A percentile compares a stretch with the other conserved stretches of the same genome.
phyloP scores from a whole-genome alignment of 1,140 invertebrate genomes.

The Diorhabda carinulata region DNA sequence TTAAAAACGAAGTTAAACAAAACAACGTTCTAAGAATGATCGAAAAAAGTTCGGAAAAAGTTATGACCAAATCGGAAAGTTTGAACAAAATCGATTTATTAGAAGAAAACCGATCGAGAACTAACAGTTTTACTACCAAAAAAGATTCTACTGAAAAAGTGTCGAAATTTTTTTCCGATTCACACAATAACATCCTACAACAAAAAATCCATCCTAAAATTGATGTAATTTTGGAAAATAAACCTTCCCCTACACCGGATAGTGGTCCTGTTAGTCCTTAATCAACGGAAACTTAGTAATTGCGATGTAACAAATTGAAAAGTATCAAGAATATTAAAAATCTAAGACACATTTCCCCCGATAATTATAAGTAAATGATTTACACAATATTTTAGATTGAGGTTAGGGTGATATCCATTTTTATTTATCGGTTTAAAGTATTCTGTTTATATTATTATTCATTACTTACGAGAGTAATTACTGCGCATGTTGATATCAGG shows the following conservation, averaged over 20 bases:
- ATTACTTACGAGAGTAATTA: constrained; percentile 64
- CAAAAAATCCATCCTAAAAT: constrained; percentile 42
- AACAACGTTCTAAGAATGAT: constrained; percentile 37
- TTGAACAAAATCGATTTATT: constrained; percentile 36
- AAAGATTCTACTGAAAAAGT: constrained; percentile 44
- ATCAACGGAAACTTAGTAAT: constrained; percentile 49
- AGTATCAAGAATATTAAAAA: constrained; percentile 49
- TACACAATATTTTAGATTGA: constrained; percentile 4
- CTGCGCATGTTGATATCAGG: constrained; percentile 62
- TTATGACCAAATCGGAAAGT: constrained; percentile 41
- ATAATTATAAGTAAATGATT: constrained; percentile 27
- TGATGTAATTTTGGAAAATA: constrained; percentile 18
- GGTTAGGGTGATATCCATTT: too few relatives aligned
- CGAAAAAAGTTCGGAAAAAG: constrained; percentile 28
- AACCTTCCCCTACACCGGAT: constrained; percentile 34
- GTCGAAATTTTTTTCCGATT: constrained; percentile 60
- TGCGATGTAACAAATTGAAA: constrained; percentile 64
- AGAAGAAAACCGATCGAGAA: too few relatives aligned
- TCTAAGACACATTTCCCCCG: constrained; percentile 40
- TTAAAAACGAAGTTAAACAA: constrained; percentile 26
- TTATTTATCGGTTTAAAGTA: too few relatives aligned
- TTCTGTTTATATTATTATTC: not conserved
- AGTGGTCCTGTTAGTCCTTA: constrained; percentile 42
- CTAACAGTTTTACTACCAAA: not conserved
- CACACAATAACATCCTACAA: constrained; percentile 61